Base-by-base conservation (phyloP, 2,888 invertebrate genomes). In the Melangyna quadrimaculata region DNA sequence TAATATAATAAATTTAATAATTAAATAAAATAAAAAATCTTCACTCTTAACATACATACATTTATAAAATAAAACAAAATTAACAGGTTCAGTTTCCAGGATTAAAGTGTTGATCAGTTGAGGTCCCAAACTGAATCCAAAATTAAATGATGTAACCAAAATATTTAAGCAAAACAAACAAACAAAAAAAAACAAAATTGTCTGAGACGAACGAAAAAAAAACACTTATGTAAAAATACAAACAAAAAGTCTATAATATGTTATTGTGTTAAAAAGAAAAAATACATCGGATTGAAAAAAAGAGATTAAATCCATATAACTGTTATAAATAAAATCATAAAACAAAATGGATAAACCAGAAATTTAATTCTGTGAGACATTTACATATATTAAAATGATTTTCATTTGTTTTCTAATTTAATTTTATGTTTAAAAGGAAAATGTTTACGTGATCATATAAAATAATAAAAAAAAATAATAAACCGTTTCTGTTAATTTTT, bases 401-500 rank as follows among this genome's bases (percentile, higher is more conserved):
- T 79, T 75, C 35, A 37, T 45, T 24, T 65, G n/a, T 65, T 43
- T 32, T 57, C 35, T 63, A 45, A 19, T 84, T 80, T 80, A 65
- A 63, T 75, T 83, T 79, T 71, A 45, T 80, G 53, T 80, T 79
- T 79, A 37, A 65, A 65, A 61, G 40, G 59, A 48, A 48, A 55
- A 75, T 84, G 75, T 84, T 72, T 72, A 77, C 67, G 84, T 84
- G 84, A 84, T 84, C 69, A 70, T 79, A 67, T 72, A 78, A 74
- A 63, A 43, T 17, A 53, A 65, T 27, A 51, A 17, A 37, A 51
- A 63, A 1, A 12, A 53, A 61, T 9, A 73, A 24, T 40, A 53
- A 70, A 72, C 77, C 84, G 80, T 84, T 80, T 84, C 84, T 84
- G 84, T 84, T 84, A 84, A 72, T 80, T 80, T 84, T 72, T 84